Base-by-base conservation (phyloP, 2,113 vertebrate genomes). In the Sialia sialis region DNA sequence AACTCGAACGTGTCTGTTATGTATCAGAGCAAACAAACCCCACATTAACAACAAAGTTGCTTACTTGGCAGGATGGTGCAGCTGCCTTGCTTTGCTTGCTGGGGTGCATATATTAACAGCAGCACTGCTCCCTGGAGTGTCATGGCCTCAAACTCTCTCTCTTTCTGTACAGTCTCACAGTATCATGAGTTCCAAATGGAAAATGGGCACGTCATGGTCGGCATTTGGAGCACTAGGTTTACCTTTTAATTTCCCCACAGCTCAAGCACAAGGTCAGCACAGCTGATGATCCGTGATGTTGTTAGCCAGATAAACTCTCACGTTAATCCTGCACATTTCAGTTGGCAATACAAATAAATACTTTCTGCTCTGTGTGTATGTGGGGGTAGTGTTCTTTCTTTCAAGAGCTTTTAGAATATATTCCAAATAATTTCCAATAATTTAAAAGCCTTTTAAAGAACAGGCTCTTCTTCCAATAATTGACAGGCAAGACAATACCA, bases 391-490 rank as follows among this genome's bases (percentile, higher is more conserved):
- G 46, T 84, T 93, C 92, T 90, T 97, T 91, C 73, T 93, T 89
- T 60, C 94, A 92, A 97, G 96, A 96, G 93, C 95, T 96, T 98
- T 98, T 96, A 97, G 93, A 91, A 96, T 91, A 91, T 95, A 97
- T 97, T 97, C 93, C 89, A 97, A 97, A 93, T 97, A 87, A 97
- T 97, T 97, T 97, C 94, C 96, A 96, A 97, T 97, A 70, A 97
- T 96, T 97, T 97, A 97, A 98, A 98, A 97, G 84, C 85, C 92
- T 97, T 97, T 97, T 97, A 97, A 96, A 95, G 96, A 97, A 92
- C 87, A 97, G 79, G 76, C 52, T 98, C 96, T 96, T 96, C 93
- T 97, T 85, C 97, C 82, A 95, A 93, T 98, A 97, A 97, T 95
- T 98, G 97, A 97, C 97, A 97, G 96, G 80, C 93, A 97, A 96